Percentiles rank a stretch among this genome's conserved stretches.
Conservation (phyloP, 2,888 invertebrate genomes). For the Spialia ferax region DNA sequence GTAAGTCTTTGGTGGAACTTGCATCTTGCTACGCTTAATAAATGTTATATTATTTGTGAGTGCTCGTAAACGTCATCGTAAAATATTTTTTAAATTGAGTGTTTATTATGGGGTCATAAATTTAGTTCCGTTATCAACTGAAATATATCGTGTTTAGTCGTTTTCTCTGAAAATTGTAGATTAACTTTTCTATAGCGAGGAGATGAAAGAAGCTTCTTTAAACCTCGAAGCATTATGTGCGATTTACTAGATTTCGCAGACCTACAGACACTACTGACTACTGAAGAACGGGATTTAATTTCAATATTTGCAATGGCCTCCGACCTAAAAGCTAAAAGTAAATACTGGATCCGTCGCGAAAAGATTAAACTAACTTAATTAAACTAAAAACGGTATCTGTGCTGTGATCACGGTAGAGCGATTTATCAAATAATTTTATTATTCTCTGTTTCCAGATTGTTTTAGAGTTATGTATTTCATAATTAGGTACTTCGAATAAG, state of each 20-base stretch:
- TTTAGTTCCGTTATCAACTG: constrained; percentile 1
- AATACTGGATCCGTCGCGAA: not conserved
- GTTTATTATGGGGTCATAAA: constrained; percentile 5
- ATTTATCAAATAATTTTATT: no score
- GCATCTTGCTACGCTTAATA: constrained; percentile 5
- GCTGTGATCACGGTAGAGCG: no score
- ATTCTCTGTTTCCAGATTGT: no score
- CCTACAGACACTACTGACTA: not conserved
- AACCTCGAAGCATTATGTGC: not conserved
- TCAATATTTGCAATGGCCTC: no score
- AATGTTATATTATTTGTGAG: constrained; percentile 23
- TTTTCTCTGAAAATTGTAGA: not conserved
- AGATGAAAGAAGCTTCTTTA: not conserved
- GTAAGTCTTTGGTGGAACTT: not conserved
- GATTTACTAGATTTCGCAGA: not conserved
- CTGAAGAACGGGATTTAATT: not conserved
- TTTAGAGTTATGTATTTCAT: no score
- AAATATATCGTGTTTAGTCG: not conserved
- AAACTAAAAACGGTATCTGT: no score
- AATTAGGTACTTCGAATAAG: no score
- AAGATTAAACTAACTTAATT: no score
- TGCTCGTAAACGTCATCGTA: constrained; percentile 24
- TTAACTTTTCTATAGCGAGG: no score
- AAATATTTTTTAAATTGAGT: constrained; percentile 29
- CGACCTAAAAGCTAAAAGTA: not conserved